phyloP scores from a whole-genome alignment of 2,888 invertebrate species.

The Acrobasis repandana region DNA sequence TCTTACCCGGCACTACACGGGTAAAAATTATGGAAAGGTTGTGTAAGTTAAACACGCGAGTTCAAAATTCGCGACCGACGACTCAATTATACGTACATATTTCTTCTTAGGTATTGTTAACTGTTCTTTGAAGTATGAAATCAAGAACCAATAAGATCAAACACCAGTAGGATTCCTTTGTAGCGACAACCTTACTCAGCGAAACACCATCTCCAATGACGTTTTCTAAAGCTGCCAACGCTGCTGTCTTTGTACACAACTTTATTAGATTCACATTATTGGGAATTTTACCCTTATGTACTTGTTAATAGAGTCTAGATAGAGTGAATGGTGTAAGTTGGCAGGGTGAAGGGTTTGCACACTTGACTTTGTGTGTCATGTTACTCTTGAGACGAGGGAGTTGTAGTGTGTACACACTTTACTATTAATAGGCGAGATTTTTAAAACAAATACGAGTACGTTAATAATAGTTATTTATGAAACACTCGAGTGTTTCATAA shows the following conservation, averaged over 20 bases:
- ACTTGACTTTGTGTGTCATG: conserved; percentile 51
- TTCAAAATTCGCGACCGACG: too few relatives aligned
- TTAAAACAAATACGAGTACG: conserved; percentile 39
- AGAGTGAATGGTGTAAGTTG: conserved; percentile 24
- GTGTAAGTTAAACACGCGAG: too few relatives aligned
- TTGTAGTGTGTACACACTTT: conserved; percentile 53
- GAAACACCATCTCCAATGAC: conserved; percentile 43
- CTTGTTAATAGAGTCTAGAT: conserved; percentile 26
- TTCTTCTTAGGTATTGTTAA: too few relatives aligned
- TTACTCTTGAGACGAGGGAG: conserved; percentile 42
- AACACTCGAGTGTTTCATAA: too few relatives aligned
- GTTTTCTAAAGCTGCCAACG: conserved; percentile 54
- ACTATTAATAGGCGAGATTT: conserved; percentile 67
- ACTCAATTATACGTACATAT: too few relatives aligned
- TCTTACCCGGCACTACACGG: too few relatives aligned
- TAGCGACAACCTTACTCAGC: conserved; percentile 46
- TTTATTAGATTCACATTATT: not conserved
- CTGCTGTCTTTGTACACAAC: conserved; percentile 31
- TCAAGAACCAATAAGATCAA: conserved; percentile 1
- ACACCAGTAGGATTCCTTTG: conserved; percentile 37
- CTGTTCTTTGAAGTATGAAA: not conserved
- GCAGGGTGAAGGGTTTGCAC: conserved; percentile 47
- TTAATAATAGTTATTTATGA: too few relatives aligned
- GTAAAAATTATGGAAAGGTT: too few relatives aligned
- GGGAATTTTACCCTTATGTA: conserved; percentile 32